phyloP scores from a whole-genome alignment of 2,888 invertebrate species.

The Exocentrus adspersus region DNA sequence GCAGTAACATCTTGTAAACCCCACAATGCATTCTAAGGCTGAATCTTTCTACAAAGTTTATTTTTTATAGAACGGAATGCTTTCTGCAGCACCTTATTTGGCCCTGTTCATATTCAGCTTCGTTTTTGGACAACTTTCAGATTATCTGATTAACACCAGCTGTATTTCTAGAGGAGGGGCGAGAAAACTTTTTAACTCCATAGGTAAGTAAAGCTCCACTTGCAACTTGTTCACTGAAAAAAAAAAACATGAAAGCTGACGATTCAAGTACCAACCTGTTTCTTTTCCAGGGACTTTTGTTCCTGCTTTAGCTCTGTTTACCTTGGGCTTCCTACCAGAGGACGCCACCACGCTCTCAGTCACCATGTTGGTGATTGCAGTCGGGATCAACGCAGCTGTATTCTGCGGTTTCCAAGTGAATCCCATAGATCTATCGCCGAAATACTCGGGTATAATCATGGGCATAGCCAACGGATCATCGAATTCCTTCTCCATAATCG shows the following conservation, averaged over 20 bases:
- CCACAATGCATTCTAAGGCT: background rate
- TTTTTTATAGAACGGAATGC: constrained; percentile 69
- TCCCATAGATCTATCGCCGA: constrained; percentile 86
- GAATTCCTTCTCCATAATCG: constrained; percentile 81
- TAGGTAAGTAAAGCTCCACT: no score
- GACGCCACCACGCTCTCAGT: constrained; percentile 66
- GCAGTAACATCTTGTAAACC: background rate
- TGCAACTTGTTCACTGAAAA: no score
- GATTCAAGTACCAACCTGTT: no score
- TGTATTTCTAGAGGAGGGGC: constrained; percentile 49
- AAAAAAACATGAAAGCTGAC: no score
- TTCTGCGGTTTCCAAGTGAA: constrained; percentile 82
- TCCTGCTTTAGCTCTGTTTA: constrained; percentile 47
- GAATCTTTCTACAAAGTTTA: no score
- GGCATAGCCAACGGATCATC: constrained; percentile 85
- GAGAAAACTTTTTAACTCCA: constrained; percentile 71
- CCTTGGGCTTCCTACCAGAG: constrained; percentile 47
- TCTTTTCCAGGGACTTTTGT: constrained; percentile 62
- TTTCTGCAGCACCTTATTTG: constrained; percentile 79
- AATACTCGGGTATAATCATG: constrained; percentile 85
- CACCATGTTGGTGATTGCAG: constrained; percentile 74
- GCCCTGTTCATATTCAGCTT: constrained; percentile 78
- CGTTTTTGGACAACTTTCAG: constrained; percentile 74
- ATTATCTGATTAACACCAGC: constrained; percentile 67
- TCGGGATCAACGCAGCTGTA: constrained; percentile 79